phyloP scores from a whole-genome alignment of 2,888 invertebrate genomes.

The Octodonta nipae region DNA sequence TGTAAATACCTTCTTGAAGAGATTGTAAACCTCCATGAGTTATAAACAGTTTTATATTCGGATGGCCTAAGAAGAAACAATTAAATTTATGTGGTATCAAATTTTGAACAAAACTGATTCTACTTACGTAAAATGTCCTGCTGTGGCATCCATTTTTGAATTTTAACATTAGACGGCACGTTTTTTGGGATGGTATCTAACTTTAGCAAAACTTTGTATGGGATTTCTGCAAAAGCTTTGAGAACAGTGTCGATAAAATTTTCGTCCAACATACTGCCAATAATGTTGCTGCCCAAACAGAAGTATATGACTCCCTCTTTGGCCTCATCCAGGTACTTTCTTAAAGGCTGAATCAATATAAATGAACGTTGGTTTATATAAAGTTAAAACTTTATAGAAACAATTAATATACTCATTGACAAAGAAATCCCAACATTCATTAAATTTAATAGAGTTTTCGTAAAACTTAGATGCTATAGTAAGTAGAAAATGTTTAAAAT shows the following conservation, averaged over 20 bases:
- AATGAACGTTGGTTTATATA: too few species aligned
- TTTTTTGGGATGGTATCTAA: conserved; percentile 17
- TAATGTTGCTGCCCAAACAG: conserved; percentile 33
- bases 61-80: conserved; percentile 2
- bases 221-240: conserved; percentile 28
- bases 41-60: conserved; percentile 6
- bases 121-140: conserved; percentile 27
- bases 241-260: conserved; percentile 23
- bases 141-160: conserved; percentile 32
- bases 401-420: too few species aligned
- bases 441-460: too few species aligned
- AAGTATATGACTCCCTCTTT: conserved; percentile 30
- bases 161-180: conserved; percentile 28
- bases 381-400: too few species aligned
- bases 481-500: too few species aligned
- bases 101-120: background rate
- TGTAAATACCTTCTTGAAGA: conserved; percentile 5
- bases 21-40: conserved; percentile 7
- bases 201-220: conserved; percentile 35
- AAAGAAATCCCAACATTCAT: too few species aligned
- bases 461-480: too few species aligned
- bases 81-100: too few species aligned
- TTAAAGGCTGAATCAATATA: too few species aligned
- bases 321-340: conserved; percentile 27
- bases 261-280: conserved; percentile 23